A percentile compares a stretch with the other conserved stretches of the same genome.
Evolutionary conservation across 2,113 vertebrate genomes (phyloP).

Genomic region (Oceanodroma tethys): DNA sequence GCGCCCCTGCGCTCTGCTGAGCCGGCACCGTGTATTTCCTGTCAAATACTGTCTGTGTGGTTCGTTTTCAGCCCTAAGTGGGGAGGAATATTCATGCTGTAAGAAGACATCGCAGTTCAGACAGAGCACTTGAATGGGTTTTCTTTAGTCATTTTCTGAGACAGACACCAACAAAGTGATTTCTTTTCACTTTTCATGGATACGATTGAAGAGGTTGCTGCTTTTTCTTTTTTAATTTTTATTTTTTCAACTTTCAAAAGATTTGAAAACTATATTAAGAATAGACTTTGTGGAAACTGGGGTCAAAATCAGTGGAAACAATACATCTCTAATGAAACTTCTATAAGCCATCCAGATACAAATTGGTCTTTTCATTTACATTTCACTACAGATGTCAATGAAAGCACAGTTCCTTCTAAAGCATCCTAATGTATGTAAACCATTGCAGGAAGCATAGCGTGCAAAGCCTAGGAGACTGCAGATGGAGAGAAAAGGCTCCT

Average conservation of each 20-base stretch:
- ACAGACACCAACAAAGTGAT: neutral
- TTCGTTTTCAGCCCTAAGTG: neutral
- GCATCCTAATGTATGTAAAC: constrained; percentile 58
- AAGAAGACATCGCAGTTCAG: neutral
- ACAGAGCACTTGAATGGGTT: fast-evolving
- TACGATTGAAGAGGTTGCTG: neutral
- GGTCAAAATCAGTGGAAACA: constrained; percentile 2
- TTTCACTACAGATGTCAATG: constrained; percentile 55
- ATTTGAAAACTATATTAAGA: neutral
- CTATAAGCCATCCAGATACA: neutral
- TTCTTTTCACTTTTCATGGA: neutral
- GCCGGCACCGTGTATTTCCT: neutral
- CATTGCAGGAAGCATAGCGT: neutral
- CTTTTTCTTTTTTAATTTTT: neutral
- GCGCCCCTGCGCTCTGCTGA: fast-evolving
- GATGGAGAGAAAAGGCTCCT: constrained; percentile 66
- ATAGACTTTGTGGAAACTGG: neutral
- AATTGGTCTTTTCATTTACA: constrained; percentile 49
- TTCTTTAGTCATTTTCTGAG: neutral
- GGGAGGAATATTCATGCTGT: neutral
- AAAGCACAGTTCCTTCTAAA: constrained; percentile 35
- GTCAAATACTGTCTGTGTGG: neutral
- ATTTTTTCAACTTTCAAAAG: neutral
- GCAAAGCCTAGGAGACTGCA: constrained; percentile 49
- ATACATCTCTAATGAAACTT: constrained; percentile 38